These are phyloP conservation scores for Ophiodon elongatus DNA, from an alignment of 2,113 vertebrate genomes.

Conservation along the genomic window DNA sequence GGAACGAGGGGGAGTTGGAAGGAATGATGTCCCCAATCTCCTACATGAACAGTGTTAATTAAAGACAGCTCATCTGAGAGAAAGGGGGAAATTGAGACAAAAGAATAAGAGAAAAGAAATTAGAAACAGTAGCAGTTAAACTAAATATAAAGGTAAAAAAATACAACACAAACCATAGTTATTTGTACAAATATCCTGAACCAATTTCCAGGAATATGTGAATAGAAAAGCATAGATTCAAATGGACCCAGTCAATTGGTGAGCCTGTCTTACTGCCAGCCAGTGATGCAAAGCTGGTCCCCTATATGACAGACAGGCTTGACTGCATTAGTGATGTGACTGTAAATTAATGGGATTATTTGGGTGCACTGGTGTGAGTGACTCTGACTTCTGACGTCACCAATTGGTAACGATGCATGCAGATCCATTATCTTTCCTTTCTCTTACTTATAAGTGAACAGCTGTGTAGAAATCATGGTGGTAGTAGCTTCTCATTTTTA, in stretches of 20 bases:
- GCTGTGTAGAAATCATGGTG: too few relatives aligned
- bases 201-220: background rate
- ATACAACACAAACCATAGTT: background rate
- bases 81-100: background rate
- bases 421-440: too few relatives aligned
- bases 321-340: too few relatives aligned
- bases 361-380: too few relatives aligned
- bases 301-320: too few relatives aligned
- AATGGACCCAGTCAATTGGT: background rate
- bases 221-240: background rate
- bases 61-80: background rate
- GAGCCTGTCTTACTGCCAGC: too few relatives aligned
- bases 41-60: background rate
- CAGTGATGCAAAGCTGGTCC: too few relatives aligned
- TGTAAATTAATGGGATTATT: too few relatives aligned
- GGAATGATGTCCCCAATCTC: background rate
- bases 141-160: background rate
- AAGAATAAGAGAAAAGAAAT: background rate
- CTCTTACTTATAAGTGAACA: too few relatives aligned
- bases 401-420: too few relatives aligned
- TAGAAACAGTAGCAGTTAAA: background rate
- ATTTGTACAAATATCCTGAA: background rate
- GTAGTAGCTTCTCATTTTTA: too few relatives aligned
- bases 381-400: too few relatives aligned
- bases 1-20: background rate